Evolutionary conservation across 2,113 vertebrate genomes (phyloP).

Genomic region (Semnopithecus entellus): DNA sequence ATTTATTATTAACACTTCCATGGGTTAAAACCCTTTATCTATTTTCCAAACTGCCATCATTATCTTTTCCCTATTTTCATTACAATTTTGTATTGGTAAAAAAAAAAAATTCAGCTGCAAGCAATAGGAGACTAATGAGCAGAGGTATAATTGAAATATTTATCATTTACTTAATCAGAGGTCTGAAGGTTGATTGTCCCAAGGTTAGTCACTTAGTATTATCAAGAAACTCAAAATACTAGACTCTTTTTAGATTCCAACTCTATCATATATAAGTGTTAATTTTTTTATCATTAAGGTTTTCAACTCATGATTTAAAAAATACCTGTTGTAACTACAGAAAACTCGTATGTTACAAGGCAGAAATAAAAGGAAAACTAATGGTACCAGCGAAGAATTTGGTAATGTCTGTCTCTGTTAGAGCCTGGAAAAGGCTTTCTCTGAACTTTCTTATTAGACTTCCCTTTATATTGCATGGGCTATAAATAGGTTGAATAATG

Average conservation of each 20-base stretch:
- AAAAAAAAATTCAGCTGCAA: not conserved
- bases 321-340: not conserved
- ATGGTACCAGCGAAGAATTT: not conserved
- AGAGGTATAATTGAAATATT: not conserved
- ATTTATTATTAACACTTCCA: not conserved
- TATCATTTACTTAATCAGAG: not conserved
- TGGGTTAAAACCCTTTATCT: not conserved
- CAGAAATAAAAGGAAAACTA: not conserved
- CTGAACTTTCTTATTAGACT: not conserved
- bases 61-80: not conserved
- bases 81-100: not conserved
- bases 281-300: not conserved
- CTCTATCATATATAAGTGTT: not conserved
- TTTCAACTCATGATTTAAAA: not conserved
- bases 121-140: not conserved
- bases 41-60: not conserved
- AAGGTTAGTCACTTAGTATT: not conserved
- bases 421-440: not conserved
- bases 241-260: not conserved
- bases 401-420: not conserved
- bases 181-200: not conserved
- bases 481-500: not conserved
- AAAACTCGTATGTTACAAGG: not conserved
- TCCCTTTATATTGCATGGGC: not conserved
- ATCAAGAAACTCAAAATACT: not conserved